phyloP scores from a whole-genome alignment of 2,888 invertebrate species.

The Galeruca laticollis region DNA sequence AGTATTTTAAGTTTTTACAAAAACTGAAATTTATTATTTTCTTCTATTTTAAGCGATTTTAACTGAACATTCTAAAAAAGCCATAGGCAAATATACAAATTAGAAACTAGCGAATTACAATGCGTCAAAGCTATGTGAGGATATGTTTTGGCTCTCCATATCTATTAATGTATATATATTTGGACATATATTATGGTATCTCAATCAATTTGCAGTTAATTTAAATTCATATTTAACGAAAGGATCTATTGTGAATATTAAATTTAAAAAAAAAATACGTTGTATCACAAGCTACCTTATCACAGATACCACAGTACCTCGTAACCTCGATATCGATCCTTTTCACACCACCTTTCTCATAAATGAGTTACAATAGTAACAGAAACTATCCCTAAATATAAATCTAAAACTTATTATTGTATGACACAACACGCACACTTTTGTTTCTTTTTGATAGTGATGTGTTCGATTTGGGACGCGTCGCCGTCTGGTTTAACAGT shows the following conservation, averaged over 20 bases:
- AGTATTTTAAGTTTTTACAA: too few species aligned
- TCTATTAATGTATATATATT: not conserved
- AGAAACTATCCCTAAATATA: slow-evolving; percentile 24
- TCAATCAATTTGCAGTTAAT: too few species aligned
- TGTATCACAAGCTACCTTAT: slow-evolving; percentile 31
- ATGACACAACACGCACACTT: slow-evolving; percentile 96
- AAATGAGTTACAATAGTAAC: slow-evolving; percentile 25
- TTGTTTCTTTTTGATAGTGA: slow-evolving; percentile 94
- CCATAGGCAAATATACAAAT: not conserved
- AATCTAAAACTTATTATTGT: slow-evolving; percentile 80
- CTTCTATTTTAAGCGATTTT: too few species aligned
- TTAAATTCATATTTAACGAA: too few species aligned
- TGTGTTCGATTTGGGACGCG: slow-evolving; percentile 86
- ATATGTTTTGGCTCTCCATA: not conserved
- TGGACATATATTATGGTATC: too few species aligned
- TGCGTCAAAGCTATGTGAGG: not conserved
- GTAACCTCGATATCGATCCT: slow-evolving; percentile 27
- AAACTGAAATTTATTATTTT: too few species aligned
- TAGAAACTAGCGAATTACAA: not conserved
- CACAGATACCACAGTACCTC: slow-evolving; percentile 41
- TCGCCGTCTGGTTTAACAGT: slow-evolving; percentile 77
- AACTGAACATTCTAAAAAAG: not conserved
- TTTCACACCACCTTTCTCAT: slow-evolving; percentile 26
- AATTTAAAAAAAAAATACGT: not conserved
- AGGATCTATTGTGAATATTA: not conserved